Base-by-base conservation (phyloP, 2,888 invertebrate species). In the Carterocephalus palaemon region DNA sequence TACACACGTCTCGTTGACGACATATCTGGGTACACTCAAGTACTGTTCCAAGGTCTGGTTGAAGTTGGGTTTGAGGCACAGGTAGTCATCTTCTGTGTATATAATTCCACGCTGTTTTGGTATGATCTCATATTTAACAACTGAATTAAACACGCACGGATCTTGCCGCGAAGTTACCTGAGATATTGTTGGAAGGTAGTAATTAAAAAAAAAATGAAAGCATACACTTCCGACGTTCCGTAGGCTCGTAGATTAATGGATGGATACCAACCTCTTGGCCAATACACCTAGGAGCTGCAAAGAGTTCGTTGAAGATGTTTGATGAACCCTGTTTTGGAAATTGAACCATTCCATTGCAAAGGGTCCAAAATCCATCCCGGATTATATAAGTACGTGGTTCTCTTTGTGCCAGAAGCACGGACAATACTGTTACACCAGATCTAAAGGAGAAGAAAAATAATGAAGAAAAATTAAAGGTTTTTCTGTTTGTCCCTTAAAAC, bases 41-140 rank as follows among this genome's bases (percentile, higher is more conserved):
- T 83, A 85, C 20, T 75, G 74, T 48, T 84, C 78, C 38, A 85
- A 46, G 1, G 78, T 76, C 12, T 52, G 66, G 53, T 82, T 82
- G 60, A 85, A 83, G 12, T 54, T 52, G 1, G 67, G 54, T 55
- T 74, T 78, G 10, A 85, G 69, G 46, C 85, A 85, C 1, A 84
- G 58, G 48, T 66, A 79, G 46, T 82, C 75, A 1, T 81, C 83
- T 53, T 85, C 85, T 0, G 49, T 29, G 49, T 85, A 85, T 24
- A 73, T 67, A 1, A 65, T 24, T 3, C 64, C 56, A 5, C 78
- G 59, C 1, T 54, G 53, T 0, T 61, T 56, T 1, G 85, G 84
- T 31, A 84, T 60, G 2, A 75, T 77, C 48, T 81, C 81, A 55
- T 84, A 85, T 50, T 81, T 84, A 32, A 78, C 79, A 1, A 85